Base-by-base conservation (phyloP, 2,888 invertebrate species). In the Carpatolechia fugitivella region DNA sequence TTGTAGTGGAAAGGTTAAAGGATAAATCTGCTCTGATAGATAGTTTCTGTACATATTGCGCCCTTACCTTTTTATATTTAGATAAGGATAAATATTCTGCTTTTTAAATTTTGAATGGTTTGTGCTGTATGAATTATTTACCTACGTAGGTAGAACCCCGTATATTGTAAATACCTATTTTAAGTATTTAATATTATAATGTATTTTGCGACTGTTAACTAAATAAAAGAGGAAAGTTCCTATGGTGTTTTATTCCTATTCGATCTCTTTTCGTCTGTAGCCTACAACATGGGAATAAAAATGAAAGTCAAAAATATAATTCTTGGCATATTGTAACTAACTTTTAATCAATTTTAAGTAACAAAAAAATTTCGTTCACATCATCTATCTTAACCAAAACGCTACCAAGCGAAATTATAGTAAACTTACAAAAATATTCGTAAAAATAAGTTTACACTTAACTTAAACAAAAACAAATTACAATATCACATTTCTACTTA, bases 401-500 rank as follows among this genome's bases (percentile, higher is more conserved):
- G 83, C 85, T 85, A 82, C 71, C 74, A 88, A 85, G 88, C 88
- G 82, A 83, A 83, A 85, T 81, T 86, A 84, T 80, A 67, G 63
- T 79, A 81, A 88, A 80, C 88, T 86, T 89, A 89, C 83, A 88
- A 89, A 90, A 89, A 87, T 88, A 89, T 85, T 31, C 31, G 71
- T 80, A 85, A 76, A 71, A 79, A 83, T 86, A 88, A 85, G 85
- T 85, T 81, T 88, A 88, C 79, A 84, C 75, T 82, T 85, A 88
- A 80, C 73, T 52, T 78, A 74, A 76, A 81, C 73, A 84, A 86
- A 87, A 84, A 81, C 80, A 85, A 80, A 89, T 78, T 89, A 89
- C 90, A 90, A 90, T 91, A 91, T 91, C 91, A 91, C 91, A 91
- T 87, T 82, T 89, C 90, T 91, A 91, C 89, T 90, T 86, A 90